Conservation (phyloP, 2,888 invertebrate genomes). For the Ormyrus pomaceus region DNA sequence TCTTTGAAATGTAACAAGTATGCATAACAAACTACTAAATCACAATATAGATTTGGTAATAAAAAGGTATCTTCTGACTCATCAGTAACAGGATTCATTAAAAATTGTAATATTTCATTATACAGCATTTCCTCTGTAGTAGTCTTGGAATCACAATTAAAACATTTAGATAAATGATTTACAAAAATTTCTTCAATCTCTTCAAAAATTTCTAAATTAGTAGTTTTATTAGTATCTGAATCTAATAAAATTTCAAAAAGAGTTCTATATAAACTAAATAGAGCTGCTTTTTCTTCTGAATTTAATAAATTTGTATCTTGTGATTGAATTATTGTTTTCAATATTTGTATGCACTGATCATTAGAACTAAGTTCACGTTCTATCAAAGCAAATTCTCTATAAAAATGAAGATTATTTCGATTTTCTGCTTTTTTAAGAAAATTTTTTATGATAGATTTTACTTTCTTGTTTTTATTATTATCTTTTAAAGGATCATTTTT, state of each 20-base stretch:
- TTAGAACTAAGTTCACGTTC: slow-evolving; percentile 78
- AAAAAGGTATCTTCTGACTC: slow-evolving; percentile 71
- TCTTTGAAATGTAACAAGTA: slow-evolving; percentile 76
- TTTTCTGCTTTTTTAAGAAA: slow-evolving; percentile 78
- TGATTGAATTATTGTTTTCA: slow-evolving; percentile 76
- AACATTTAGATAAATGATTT: slow-evolving; percentile 2
- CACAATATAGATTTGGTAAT: slow-evolving; percentile 77
- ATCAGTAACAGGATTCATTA: slow-evolving; percentile 61
- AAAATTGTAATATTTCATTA: slow-evolving; percentile 57
- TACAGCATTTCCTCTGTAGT: slow-evolving; percentile 49
- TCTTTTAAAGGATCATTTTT: slow-evolving; percentile 75
- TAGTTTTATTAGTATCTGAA: slow-evolving; percentile 59
- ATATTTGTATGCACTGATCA: slow-evolving; percentile 76
- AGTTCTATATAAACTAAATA: slow-evolving; percentile 75
- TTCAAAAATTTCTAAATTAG: slow-evolving; percentile 60
- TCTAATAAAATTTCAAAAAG: slow-evolving; percentile 70
- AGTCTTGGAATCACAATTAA: slow-evolving; percentile 13
- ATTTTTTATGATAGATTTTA: slow-evolving; percentile 78
- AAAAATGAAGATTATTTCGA: slow-evolving; percentile 79
- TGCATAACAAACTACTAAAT: slow-evolving; percentile 77
- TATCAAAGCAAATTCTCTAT: slow-evolving; percentile 81
- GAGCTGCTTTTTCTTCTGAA: slow-evolving; percentile 69
- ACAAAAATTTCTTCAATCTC: slow-evolving; percentile 15
- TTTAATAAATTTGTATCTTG: slow-evolving; percentile 64
- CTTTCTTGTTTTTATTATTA: slow-evolving; percentile 74